Conservation (phyloP, 2,888 invertebrate species). For the Clepsis dumicolana region DNA sequence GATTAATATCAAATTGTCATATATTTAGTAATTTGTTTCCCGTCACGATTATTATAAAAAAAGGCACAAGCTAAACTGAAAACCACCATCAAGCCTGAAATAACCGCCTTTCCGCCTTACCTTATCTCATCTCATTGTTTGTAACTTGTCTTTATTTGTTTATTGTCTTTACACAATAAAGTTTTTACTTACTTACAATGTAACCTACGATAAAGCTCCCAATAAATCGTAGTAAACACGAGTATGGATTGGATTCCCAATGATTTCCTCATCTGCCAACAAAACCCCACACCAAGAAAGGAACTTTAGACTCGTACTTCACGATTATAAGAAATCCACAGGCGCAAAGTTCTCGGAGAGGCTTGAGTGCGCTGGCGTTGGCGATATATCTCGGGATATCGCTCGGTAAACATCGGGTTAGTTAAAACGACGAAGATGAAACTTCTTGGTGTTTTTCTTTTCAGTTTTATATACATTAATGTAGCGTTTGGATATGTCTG, state of each 20-base stretch:
- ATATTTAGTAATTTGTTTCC: too few relatives aligned
- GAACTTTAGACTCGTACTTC: conserved; percentile 42
- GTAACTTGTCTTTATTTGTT: too few relatives aligned
- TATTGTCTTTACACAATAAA: too few relatives aligned
- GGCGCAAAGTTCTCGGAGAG: conserved; percentile 63
- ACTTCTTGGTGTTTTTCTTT: not conserved
- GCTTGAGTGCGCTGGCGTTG: conserved; percentile 50
- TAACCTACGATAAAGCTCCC: not conserved
- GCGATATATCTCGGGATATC: conserved; percentile 55
- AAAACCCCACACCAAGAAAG: conserved; percentile 37
- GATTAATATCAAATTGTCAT: too few relatives aligned
- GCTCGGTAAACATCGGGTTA: conserved; percentile 23
- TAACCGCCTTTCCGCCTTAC: too few relatives aligned
- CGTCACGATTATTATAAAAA: too few relatives aligned
- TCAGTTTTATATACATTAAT: not conserved
- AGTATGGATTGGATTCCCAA: not conserved
- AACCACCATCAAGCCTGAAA: too few relatives aligned
- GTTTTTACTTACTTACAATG: not conserved
- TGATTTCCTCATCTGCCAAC: conserved; percentile 35
- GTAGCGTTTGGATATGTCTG: not conserved
- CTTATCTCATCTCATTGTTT: too few relatives aligned
- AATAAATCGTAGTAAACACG: not conserved
- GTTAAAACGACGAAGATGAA: conserved; percentile 3
- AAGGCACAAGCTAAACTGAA: too few relatives aligned
- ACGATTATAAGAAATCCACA: conserved; percentile 58